A percentile compares a stretch with the other conserved stretches of the same genome.
Conservation (phyloP, 2,113 vertebrate genomes). For the Macquaria ambigua region DNA sequence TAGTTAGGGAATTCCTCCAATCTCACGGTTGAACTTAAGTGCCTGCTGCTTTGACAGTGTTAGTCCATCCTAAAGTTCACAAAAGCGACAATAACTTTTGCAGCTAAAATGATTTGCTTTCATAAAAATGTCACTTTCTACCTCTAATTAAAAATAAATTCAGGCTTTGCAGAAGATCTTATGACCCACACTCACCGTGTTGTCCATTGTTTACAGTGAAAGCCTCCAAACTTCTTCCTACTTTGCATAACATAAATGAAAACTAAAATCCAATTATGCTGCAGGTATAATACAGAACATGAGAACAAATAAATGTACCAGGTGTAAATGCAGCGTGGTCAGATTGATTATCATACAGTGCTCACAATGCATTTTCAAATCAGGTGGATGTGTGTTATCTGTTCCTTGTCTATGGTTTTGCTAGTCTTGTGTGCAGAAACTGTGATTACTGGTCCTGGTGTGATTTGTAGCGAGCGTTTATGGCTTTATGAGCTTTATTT, state of each 20-base stretch:
- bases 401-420: background rate
- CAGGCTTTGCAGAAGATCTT: background rate
- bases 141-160: conserved; percentile 36
- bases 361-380: background rate
- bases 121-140: background rate
- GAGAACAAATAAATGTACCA: background rate
- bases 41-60: conserved; percentile 21
- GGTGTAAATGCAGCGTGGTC: background rate
- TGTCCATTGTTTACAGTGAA: conserved; percentile 2
- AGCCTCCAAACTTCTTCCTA: background rate
- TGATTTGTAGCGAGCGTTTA: conserved; percentile 49
- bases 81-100: background rate
- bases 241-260: conserved; percentile 13
- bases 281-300: background rate
- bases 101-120: background rate
- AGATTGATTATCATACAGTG: background rate
- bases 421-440: background rate
- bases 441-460: background rate
- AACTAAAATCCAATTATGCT: conserved; percentile 37
- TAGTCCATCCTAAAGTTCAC: conserved; percentile 13
- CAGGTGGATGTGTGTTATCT: background rate
- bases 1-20: conserved; percentile 25
- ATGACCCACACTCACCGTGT: background rate
- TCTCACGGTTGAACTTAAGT: conserved; percentile 18
- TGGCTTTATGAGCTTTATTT: conserved; percentile 47